Evolutionary conservation across 2,888 invertebrate species (phyloP), one percentile per base, ranked within the genome.

Genomic region (Cylloceria caligata): DNA sequence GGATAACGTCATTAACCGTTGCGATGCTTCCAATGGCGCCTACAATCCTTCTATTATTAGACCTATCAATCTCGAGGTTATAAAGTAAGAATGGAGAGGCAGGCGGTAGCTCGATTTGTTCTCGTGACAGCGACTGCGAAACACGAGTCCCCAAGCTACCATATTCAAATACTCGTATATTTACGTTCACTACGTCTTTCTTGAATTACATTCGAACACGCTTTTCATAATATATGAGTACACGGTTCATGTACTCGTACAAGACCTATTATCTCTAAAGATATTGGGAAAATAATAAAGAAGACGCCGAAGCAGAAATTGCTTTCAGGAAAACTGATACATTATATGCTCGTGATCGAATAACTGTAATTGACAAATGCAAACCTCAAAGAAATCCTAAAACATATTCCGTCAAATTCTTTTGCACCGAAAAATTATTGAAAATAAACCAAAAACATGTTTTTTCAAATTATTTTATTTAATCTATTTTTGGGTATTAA

Each of bases 51-150:
- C 57, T 69, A 69, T 75, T 39, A 75, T 80, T 74, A 47, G 45
- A 69, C 64, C 27, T 24, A 80, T 80, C 55, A 73, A 72, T 72
- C 57, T 67, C 24, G 7, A n/a, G 72, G 9, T n/a, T 45, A 30
- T 16, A 45, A 13, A 19, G 49, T 19, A 5, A 24, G 24, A 27
- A 52, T 21, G 19, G 13, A 55, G 52, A 68, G 36, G 0, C 36
- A 36, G 64, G 13, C 24, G 7, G 3, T 11, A 21, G 16, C 60
- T 30, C 42, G 30, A 45, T 30, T 42, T 36, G 36, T 52, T 52
- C 39, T 52, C 24, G 24, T 49, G 11, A 49, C 34, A n/a, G n/a
- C 21, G 34, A 34, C 13, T 49, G 19, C 67, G 49, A 34, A 47
- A 47, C 19, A 42, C n/a, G 42, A 45, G 42, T 2, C 27, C n/a